Evolutionary conservation across 2,888 invertebrate genomes (phyloP), one percentile per base, ranked within the genome.

Genomic region (Dicranocentrus wangi): DNA sequence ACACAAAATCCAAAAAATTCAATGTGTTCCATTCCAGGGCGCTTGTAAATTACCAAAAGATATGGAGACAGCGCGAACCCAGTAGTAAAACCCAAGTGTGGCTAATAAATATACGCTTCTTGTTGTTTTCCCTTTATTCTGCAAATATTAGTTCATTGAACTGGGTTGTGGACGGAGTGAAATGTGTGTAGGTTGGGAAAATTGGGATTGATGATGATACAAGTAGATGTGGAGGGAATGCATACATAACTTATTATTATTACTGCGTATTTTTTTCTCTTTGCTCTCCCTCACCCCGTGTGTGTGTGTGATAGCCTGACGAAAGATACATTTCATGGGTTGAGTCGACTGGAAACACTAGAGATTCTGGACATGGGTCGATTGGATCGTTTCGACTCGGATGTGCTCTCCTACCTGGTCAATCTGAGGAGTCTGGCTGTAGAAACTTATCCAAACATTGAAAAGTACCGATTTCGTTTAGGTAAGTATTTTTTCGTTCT

Each of bases 381-480:
- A 87, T 91, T 95, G 85, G 93, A 93, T 87, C 91, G 93, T 87
- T 91, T 94, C 87, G 94, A 95, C 88, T 92, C 93, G 83, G 92
- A 93, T 88, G 93, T 93, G 66, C 92, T 95, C 87, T 91, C 92
- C 87, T 92, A 93, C 87, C 90, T 95, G 79, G 91, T 91, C 85
- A 93, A 93, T 84, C 89, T 96, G 84, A 92, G 93, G 75, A 92
- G 93, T 81, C 89, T 94, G 76, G 90, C 91, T 86, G 91, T 94
- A 83, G 93, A 94, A 88, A 93, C 94, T 25, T 93, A 94, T 90
- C 93, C 94, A 23, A 91, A 92, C 81, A 92, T 94, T 79, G 93
- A 93, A 87, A 93, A 89, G 85, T 89, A 88, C 83, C 85, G 93
- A 87, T 92, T 93, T 86, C 92, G 93, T 86, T 90, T 95, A 75